A percentile compares a stretch with the other conserved stretches of the same genome.
Conservation (phyloP, 2,888 invertebrate genomes). For the Cryptus armator region DNA sequence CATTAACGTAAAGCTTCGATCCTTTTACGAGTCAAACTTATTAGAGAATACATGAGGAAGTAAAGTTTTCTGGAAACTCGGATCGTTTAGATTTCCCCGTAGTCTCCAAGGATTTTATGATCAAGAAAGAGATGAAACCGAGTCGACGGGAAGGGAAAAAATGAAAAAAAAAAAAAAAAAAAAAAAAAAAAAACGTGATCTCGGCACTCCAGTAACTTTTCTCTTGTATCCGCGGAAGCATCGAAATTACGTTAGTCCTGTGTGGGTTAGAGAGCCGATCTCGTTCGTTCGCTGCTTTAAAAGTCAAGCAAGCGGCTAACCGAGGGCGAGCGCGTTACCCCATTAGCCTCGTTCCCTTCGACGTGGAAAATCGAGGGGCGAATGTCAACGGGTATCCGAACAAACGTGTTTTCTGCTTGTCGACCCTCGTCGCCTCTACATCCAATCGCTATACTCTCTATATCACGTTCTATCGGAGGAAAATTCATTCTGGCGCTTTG, state of each 20-base stretch:
- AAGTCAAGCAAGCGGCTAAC: slow-evolving; percentile 15
- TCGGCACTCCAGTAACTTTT: slow-evolving; percentile 1
- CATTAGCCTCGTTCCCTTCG: slow-evolving; percentile 35
- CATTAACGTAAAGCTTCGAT: slow-evolving; percentile 30
- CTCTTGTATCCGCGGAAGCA: neutral
- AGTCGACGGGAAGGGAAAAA: neutral
- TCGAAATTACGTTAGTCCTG: slow-evolving; percentile 8
- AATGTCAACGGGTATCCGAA: slow-evolving; percentile 41
- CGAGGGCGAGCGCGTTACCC: slow-evolving; percentile 7
- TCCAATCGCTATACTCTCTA: slow-evolving; percentile 15
- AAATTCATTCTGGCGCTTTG: slow-evolving; percentile 48
- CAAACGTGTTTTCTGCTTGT: slow-evolving; percentile 19
- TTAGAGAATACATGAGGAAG: neutral
- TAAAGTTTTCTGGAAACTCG: slow-evolving; percentile 38
- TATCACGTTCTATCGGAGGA: slow-evolving; percentile 16
- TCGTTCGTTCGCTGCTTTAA: slow-evolving; percentile 6
- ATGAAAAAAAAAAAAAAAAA: neutral
- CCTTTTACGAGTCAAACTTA: slow-evolving; percentile 4
- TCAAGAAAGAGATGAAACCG: neutral
- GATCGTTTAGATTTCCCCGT: slow-evolving; percentile 15
- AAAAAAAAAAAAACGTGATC: neutral
- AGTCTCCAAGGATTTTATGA: neutral
- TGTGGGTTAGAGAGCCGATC: neutral
- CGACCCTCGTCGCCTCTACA: slow-evolving; percentile 7
- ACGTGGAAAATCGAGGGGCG: slow-evolving; percentile 40